Base-by-base conservation (phyloP, 2,888 invertebrate genomes). In the Thysanoteuthis rhombus region DNA sequence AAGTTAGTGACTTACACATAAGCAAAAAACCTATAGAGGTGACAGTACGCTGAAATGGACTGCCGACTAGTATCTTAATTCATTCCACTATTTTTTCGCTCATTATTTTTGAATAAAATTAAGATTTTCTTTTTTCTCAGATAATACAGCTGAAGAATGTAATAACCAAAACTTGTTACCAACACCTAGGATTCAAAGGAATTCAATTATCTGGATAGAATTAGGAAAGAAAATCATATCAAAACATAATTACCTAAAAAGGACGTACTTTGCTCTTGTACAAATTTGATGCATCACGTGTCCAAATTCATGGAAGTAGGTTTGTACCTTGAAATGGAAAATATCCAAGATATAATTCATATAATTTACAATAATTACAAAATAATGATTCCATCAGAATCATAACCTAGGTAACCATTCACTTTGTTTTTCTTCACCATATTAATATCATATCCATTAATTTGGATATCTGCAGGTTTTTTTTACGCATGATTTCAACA, bases 261-360 rank as follows among this genome's bases (percentile, higher is more conserved):
- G 95, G 22, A 97, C 96, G 94, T 96, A 97, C 45, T 97, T 96
- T 39, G 97, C 96, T 94, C 96, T 95, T 32, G 97, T 96, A 96
- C 97, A 97, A 75, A 97, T 97, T 94, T 97, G 96, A 95, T 97
- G 97, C 97, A 97, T 97, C 42, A 97, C 97, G 96, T 97, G 97
- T 93, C 97, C 97, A 97, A 97, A 97, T 95, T 97, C 97, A 95
- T 97, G 97, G 95, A 97, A 97, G 94, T 97, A 97, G 4, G 97
- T 97, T 95, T 97, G 97, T 47, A 97, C 97, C 97, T 97, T 94
- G 3, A 95, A 94, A 93, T 38, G 75, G 93, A 93, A 90, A 92
- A 36, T 92, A 93, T 19, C 28, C 28, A 45, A 89, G 42, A 42
- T 90, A 28, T 89, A 90, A 90, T 52, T 89, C 36, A 42, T 90